phyloP scores from a whole-genome alignment of 64 coral and sea anemone species.

The Dendrophyllia cribrosa region DNA sequence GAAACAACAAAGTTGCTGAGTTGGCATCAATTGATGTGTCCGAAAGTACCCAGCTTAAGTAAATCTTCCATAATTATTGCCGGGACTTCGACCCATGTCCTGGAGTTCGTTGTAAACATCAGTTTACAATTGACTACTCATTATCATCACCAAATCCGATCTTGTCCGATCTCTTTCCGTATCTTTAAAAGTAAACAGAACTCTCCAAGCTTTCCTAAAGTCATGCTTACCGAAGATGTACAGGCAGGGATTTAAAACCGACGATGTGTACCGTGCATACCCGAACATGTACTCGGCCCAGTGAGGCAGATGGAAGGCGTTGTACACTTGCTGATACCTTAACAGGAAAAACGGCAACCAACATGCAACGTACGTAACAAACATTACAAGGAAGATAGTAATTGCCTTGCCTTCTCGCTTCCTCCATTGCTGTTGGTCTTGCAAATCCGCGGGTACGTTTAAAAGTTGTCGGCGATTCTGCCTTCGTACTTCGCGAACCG shows the following conservation, averaged over 20 bases:
- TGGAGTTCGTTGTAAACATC: too few relatives aligned
- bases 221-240: slow-evolving; percentile 81
- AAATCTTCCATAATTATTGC: too few relatives aligned
- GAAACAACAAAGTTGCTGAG: too few relatives aligned
- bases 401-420: slow-evolving; percentile 50
- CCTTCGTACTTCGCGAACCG: slow-evolving; percentile 53
- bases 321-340: slow-evolving; percentile 34
- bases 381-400: slow-evolving; percentile 61
- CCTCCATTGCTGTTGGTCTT: background rate
- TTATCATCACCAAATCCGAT: slow-evolving; percentile 29
- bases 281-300: slow-evolving; percentile 48
- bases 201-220: slow-evolving; percentile 70
- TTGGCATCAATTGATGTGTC: too few relatives aligned
- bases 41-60: too few relatives aligned
- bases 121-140: slow-evolving; percentile 20
- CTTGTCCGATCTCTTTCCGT: background rate
- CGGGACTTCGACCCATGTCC: too few relatives aligned
- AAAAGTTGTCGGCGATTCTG: slow-evolving; percentile 42
- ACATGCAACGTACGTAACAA: slow-evolving; percentile 15
- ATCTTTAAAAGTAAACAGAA: background rate
- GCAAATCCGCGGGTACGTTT: slow-evolving; percentile 35
- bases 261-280: slow-evolving; percentile 68
- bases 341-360: slow-evolving; percentile 75
- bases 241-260: slow-evolving; percentile 78
- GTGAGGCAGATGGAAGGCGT: slow-evolving; percentile 29